Base-by-base conservation (phyloP, 2,888 invertebrate species). In the Eremobia ochroleuca region DNA sequence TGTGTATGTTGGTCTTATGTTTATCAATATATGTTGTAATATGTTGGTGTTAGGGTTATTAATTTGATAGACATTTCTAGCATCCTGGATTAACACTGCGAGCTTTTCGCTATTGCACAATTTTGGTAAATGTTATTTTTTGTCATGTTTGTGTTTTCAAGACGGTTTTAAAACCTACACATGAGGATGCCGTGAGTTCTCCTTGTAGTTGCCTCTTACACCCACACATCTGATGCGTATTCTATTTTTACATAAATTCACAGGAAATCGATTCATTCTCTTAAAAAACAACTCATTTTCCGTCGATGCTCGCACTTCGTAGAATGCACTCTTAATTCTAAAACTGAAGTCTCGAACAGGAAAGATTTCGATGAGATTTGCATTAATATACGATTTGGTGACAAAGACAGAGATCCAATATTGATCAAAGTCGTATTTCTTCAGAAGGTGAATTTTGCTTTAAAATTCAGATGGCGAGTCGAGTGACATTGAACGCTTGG, bases 381-480 rank as follows among this genome's bases (percentile, higher is more conserved):
- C 78, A 82, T 88, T 84, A 86, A 86, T 84, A 86, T 86, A 77
- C 86, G 69, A 85, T 86, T 79, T 76, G 71, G 58, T 64, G 73
- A 74, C 73, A 49, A 73, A 82, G 77, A 88, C 71, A 77, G 79
- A 78, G 75, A 82, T 88, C 64, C 73, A 81, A 87, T 87, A 85
- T 87, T 88, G 87, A 88, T 88, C 79, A 81, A 81, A 78, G 80
- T 73, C 80, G 77, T 85, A 84, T 85, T 78, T 72, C 80, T 76
- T 74, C 11, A 64, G 69, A 85, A 81, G 81, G 81, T 85, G 77
- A 76, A 72, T 70, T 88, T 77, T 76, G 75, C 62, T 86, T 88
- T 81, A 77, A 81, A 86, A 88, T 87, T 87, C 79, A 80, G 62
- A 73, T n/a, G 52, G 55, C 58, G 76, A 69, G 69, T 78, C 58